These are phyloP conservation scores for Eupithecia tripunctaria DNA, from an alignment of 2,888 invertebrate species.

Conservation along the genomic window DNA sequence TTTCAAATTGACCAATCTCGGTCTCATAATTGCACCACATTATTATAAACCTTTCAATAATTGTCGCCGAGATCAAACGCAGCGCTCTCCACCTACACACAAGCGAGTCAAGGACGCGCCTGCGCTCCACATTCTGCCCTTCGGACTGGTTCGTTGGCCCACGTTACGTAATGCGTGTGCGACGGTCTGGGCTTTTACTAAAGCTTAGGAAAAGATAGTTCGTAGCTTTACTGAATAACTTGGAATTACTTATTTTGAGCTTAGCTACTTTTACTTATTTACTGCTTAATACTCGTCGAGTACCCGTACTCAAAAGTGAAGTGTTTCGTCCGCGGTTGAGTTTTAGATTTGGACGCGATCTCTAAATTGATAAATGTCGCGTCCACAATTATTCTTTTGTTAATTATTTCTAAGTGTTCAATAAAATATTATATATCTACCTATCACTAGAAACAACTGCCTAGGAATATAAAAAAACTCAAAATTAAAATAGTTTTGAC, in stretches of 20 bases:
- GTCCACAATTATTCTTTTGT: too few species aligned
- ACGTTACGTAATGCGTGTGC: conserved; percentile 30
- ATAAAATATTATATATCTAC: too few species aligned
- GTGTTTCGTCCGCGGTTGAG: too few species aligned
- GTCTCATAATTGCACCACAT: neutral
- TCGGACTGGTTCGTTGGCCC: conserved; percentile 52
- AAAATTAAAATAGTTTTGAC: neutral
- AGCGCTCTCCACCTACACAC: neutral
- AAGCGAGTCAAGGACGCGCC: conserved; percentile 18
- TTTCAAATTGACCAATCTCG: neutral
- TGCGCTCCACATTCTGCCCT: conserved; percentile 60
- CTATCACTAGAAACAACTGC: neutral
- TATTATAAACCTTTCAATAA: neutral
- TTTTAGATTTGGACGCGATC: too few species aligned
- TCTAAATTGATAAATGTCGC: too few species aligned
- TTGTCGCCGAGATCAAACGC: neutral
- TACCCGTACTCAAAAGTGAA: too few species aligned
- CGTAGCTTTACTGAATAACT: neutral
- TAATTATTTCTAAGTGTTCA: too few species aligned
- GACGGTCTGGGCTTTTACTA: conserved; percentile 18
- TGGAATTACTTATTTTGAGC: neutral
- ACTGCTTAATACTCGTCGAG: too few species aligned
- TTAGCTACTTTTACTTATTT: conserved; percentile 19
- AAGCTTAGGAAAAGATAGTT: neutral
- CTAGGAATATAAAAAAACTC: neutral